Conservation (phyloP, 2,113 vertebrate species). For the Hippocampus guttulatus region DNA sequence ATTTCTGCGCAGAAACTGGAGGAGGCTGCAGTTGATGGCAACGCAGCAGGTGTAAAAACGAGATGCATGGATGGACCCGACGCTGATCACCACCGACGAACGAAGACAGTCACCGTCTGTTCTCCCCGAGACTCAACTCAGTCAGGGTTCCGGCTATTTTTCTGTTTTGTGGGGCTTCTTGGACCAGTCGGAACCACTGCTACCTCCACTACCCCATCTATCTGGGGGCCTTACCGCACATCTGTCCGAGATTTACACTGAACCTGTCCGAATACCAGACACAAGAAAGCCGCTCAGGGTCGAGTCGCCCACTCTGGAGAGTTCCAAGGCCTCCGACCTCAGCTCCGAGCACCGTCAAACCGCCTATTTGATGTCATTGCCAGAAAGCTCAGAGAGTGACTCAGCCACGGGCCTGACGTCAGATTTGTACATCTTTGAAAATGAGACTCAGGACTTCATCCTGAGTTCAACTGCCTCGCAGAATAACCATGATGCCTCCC, state of each 20-base stretch:
- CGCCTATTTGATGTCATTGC: conserved; percentile 9
- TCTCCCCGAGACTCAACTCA: conserved; percentile 16
- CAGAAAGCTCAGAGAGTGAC: conserved; percentile 41
- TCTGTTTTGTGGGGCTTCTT: conserved; percentile 18
- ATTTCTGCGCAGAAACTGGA: conserved; percentile 44
- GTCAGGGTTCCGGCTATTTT: conserved; percentile 11
- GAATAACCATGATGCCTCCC: conserved; percentile 1
- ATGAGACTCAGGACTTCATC: conserved; percentile 41
- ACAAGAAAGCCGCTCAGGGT: conserved; percentile 13
- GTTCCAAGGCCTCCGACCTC: conserved; percentile 11
- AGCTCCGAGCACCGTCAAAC: conserved; percentile 10
- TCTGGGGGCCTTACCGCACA: conserved; percentile 13
- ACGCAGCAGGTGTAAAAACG: conserved; percentile 3
- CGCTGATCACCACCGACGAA: conserved; percentile 13
- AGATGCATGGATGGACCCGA: conserved; percentile 31
- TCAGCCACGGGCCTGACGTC: conserved; percentile 16
- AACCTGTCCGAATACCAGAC: conserved; percentile 5
- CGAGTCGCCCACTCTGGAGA: conserved; percentile 4
- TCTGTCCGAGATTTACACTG: background rate
- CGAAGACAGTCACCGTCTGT: background rate
- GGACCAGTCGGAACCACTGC: conserved; percentile 13
- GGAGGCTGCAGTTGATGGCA: background rate
- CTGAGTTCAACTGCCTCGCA: conserved; percentile 12
- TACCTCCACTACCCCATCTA: conserved; percentile 23
- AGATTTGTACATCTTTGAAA: conserved; percentile 64